Evolutionary conservation across 2,888 invertebrate genomes (phyloP).

Genomic region (Melitaea athalia): DNA sequence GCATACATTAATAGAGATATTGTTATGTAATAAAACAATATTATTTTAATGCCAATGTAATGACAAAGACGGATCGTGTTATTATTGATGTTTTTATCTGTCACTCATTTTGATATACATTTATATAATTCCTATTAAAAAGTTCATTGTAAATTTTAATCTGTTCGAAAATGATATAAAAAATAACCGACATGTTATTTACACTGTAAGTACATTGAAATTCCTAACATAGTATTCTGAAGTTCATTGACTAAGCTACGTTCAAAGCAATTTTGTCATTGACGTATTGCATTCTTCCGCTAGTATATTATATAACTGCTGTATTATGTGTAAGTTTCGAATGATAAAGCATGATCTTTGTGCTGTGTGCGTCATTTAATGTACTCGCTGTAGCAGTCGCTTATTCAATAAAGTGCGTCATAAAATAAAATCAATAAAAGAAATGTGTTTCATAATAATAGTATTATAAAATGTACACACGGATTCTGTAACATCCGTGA

Average conservation of each 20-base stretch:
- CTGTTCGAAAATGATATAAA: not conserved
- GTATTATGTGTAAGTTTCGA: slow-evolving; percentile 24
- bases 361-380: slow-evolving; percentile 29
- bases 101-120: not conserved
- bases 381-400: slow-evolving; percentile 19
- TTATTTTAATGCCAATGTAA: not conserved
- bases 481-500: slow-evolving; percentile 27
- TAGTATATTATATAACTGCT: slow-evolving; percentile 26
- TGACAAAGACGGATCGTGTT: not conserved
- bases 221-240: slow-evolving; percentile 3
- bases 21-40: not conserved
- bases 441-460: slow-evolving; percentile 36
- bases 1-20: not conserved
- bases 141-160: too few relatives aligned
- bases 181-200: not conserved
- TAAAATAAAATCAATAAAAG: slow-evolving; percentile 32
- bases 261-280: slow-evolving; percentile 14
- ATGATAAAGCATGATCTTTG: slow-evolving; percentile 33
- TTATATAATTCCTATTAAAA: not conserved
- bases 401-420: slow-evolving; percentile 32
- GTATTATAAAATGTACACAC: slow-evolving; percentile 17
- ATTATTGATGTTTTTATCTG: not conserved
- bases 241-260: slow-evolving; percentile 14
- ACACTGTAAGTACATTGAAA: not conserved
- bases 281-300: slow-evolving; percentile 26